Conservation (phyloP, 2,797 vertebrate genomes). For the Vespertilio murinus region DNA sequence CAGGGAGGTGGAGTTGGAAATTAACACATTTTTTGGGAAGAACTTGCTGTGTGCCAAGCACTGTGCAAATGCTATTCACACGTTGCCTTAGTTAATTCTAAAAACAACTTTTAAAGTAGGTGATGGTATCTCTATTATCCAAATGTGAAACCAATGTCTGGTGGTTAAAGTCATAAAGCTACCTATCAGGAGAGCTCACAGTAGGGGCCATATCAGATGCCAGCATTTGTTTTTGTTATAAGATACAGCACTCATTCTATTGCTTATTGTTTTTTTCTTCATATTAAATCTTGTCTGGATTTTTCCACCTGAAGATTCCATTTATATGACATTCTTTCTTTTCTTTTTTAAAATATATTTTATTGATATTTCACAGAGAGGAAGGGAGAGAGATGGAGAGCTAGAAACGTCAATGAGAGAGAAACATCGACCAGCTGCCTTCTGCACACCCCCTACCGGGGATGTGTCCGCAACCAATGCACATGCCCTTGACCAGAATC, state of each 20-base stretch:
- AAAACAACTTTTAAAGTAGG: conserved; percentile 28
- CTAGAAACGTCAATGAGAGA: too few relatives aligned
- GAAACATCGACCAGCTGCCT: too few relatives aligned
- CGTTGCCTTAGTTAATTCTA: conserved; percentile 49
- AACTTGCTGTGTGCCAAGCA: conserved; percentile 27
- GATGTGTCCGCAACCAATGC: too few relatives aligned
- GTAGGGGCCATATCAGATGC: neutral
- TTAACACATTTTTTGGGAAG: neutral
- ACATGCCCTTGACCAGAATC: too few relatives aligned
- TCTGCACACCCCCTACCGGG: too few relatives aligned
- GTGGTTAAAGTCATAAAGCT: neutral
- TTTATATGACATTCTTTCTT: neutral
- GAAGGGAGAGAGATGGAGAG: too few relatives aligned
- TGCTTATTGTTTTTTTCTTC: neutral
- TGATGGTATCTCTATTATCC: conserved; percentile 8
- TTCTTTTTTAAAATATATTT: too few relatives aligned
- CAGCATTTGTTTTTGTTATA: neutral
- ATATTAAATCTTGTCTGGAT: neutral
- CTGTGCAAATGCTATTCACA: neutral
- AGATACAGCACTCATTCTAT: neutral
- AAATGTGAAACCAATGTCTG: neutral
- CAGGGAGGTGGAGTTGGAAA: neutral
- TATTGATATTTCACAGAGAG: too few relatives aligned
- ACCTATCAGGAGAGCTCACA: neutral
- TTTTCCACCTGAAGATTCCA: neutral